phyloP scores from a whole-genome alignment of 2,888 invertebrate genomes.

The Drosophila kambysellisi region DNA sequence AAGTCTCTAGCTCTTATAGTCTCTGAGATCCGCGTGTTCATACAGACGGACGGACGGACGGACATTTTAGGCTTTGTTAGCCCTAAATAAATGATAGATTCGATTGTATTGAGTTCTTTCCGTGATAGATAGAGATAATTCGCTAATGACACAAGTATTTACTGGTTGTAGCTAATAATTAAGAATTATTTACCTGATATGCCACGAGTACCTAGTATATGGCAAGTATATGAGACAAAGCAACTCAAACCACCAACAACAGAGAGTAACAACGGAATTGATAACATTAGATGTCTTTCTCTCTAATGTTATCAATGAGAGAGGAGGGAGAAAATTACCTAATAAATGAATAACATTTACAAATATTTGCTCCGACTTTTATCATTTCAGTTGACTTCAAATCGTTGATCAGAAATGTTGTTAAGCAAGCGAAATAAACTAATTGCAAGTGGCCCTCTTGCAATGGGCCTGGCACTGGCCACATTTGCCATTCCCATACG shows the following conservation, averaged over 20 bases:
- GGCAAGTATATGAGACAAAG: not conserved
- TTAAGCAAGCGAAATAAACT: not conserved
- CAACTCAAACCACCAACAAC: not conserved
- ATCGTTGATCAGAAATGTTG: constrained; percentile 4
- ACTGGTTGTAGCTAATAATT: not conserved
- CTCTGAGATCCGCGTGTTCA: too few species aligned
- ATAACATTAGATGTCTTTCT: not conserved
- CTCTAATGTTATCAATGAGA: not conserved
- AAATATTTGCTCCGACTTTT: not conserved
- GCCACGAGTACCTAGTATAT: constrained; percentile 18
- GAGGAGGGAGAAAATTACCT: not conserved
- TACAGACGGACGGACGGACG: too few species aligned
- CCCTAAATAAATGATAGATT: not conserved
- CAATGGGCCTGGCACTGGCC: not conserved
- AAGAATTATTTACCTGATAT: constrained; percentile 2
- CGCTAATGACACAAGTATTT: not conserved
- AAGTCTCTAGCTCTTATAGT: too few species aligned
- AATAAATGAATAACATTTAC: not conserved
- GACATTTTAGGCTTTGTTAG: not conserved
- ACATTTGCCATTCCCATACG: not conserved
- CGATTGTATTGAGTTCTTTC: not conserved
- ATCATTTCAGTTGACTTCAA: constrained; percentile 1
- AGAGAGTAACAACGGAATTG: not conserved
- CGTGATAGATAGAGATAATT: constrained; percentile 2
- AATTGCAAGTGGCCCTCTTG: constrained; percentile 5